phyloP scores from a whole-genome alignment of 2,797 vertebrate species.

The Scolopax rusticola region DNA sequence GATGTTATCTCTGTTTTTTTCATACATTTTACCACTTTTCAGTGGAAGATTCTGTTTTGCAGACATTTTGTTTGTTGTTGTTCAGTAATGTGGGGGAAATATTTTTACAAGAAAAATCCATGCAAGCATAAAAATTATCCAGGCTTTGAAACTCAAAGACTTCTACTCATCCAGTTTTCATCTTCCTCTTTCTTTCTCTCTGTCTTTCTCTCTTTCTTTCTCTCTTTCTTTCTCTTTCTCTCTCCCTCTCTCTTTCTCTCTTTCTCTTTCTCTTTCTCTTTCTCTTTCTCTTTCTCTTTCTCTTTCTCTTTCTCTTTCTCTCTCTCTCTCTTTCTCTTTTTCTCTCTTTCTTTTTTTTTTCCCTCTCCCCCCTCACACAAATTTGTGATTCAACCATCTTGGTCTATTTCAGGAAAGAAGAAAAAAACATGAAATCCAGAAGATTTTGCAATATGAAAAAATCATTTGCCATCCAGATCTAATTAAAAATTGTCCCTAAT shows the following conservation, averaged over 20 bases:
- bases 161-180: neutral
- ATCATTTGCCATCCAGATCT: neutral
- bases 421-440: neutral
- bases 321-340: neutral
- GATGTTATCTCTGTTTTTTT: neutral
- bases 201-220: no score
- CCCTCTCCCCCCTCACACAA: fast-evolving
- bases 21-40: neutral
- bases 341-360: no score
- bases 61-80: neutral
- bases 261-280: no score
- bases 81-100: neutral
- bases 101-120: neutral
- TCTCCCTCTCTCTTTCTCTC: no score
- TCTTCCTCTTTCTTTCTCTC: neutral
- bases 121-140: neutral
- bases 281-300: no score
- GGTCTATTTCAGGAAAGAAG: neutral
- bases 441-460: conserved; percentile 6
- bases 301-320: no score
- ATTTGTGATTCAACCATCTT: neutral
- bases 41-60: neutral
- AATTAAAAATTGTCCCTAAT: conserved; percentile 55
- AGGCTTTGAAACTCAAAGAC: neutral
- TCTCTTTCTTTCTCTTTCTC: neutral